Conservation (phyloP, 2,113 vertebrate genomes). For the Cnemophilus loriae region DNA sequence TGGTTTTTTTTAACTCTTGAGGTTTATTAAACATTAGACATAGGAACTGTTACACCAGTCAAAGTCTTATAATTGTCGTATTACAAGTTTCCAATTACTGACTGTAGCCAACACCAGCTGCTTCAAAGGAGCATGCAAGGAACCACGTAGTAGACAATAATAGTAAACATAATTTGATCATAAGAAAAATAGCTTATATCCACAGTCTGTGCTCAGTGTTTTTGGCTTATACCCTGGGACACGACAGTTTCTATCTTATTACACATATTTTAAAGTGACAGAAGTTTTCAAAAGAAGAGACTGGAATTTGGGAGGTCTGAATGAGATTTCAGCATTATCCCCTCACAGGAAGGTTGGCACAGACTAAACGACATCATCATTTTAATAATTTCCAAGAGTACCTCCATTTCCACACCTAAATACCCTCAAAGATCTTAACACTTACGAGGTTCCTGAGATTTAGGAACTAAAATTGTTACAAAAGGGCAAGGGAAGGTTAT, state of each 20-base stretch:
- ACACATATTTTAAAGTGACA: background rate
- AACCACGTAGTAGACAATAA: background rate
- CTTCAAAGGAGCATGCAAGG: background rate
- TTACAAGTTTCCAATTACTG: background rate
- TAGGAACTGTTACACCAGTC: background rate
- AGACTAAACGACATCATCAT: background rate
- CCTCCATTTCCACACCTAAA: background rate
- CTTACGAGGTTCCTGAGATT: background rate
- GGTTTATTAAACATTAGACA: background rate
- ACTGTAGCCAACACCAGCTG: background rate
- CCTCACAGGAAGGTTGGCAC: fast-evolving
- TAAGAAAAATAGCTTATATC: background rate
- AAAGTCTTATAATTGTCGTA: background rate
- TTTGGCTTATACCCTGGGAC: background rate
- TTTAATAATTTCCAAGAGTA: background rate
- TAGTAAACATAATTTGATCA: background rate
- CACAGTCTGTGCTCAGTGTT: background rate
- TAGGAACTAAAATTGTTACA: background rate
- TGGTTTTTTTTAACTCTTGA: background rate
- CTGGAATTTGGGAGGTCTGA: background rate
- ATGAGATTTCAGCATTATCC: background rate
- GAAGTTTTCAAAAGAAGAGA: background rate
- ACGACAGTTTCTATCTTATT: background rate
- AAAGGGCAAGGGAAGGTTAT: background rate
- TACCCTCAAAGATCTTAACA: background rate